Evolutionary conservation across 35 echinoderm and acorn worm species (phyloP).

Genomic region (Strongylocentrotus purpuratus): DNA sequence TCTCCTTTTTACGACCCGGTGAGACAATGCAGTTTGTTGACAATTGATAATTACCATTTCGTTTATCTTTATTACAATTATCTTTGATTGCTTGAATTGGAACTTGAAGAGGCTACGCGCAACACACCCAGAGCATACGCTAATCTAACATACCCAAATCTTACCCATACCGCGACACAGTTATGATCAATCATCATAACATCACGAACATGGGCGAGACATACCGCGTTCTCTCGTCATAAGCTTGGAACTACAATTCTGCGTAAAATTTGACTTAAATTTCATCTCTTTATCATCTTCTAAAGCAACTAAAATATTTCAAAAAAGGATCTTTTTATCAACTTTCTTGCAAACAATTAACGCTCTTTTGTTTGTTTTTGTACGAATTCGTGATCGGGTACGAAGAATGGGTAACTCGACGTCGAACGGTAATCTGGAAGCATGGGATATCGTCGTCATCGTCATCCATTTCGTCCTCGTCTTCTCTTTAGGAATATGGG

Average conservation of each 20-base stretch:
- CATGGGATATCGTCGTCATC: conserved; percentile 66
- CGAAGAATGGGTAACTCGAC: conserved; percentile 21
- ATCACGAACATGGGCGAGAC: neutral
- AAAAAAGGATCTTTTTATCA: too few relatives aligned
- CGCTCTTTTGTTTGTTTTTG: neutral
- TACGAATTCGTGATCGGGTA: neutral
- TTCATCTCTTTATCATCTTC: too few relatives aligned
- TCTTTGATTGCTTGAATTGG: neutral
- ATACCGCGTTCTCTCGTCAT: neutral
- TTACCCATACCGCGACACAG: neutral
- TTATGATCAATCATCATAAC: neutral
- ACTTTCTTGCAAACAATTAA: neutral
- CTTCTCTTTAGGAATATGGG: conserved; percentile 68
- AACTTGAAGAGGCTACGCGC: neutral
- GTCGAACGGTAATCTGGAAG: conserved; percentile 13
- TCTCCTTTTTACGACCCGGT: neutral
- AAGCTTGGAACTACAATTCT: neutral
- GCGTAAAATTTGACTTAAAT: too few relatives aligned
- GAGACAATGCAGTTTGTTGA: neutral
- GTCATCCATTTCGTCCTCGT: conserved; percentile 62
- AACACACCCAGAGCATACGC: neutral
- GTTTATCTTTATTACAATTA: neutral
- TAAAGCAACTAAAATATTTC: too few relatives aligned
- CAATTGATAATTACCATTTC: neutral
- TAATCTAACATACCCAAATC: neutral